Conservation (phyloP, 2,888 invertebrate genomes). For the Chrysolina oricalcia region DNA sequence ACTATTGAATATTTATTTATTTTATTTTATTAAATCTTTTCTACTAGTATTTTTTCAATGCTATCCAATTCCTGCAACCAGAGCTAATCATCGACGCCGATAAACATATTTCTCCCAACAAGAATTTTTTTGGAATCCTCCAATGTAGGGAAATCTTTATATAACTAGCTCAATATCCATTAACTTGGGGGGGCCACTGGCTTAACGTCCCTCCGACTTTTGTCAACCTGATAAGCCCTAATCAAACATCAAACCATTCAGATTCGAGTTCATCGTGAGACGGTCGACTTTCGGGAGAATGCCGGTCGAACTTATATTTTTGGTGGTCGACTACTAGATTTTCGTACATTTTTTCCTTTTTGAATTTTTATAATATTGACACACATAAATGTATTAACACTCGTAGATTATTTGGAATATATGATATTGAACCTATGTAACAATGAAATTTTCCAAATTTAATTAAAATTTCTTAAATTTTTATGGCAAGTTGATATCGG, state of each 20-base stretch:
- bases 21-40: background rate
- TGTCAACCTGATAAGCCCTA: slow-evolving; percentile 1
- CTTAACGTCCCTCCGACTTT: background rate
- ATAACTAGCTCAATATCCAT: slow-evolving; percentile 2
- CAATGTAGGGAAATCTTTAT: background rate
- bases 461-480: slow-evolving; percentile 3
- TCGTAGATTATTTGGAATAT: slow-evolving; percentile 1
- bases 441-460: background rate
- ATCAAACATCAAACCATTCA: slow-evolving; percentile 2
- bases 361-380: slow-evolving; percentile 1
- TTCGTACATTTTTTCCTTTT: background rate
- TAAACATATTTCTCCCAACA: background rate
- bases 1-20: background rate
- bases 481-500: background rate
- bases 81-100: background rate
- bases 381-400: slow-evolving; percentile 9
- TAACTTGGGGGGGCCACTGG: background rate
- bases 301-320: background rate
- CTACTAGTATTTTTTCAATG: background rate
- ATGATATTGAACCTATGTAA: slow-evolving; percentile 13
- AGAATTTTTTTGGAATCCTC: background rate
- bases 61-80: background rate
- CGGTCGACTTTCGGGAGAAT: slow-evolving; percentile 1
- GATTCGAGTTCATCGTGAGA: background rate
- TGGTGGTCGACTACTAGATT: slow-evolving; percentile 7